Evolutionary conservation across 2,113 vertebrate genomes (phyloP), one percentile per base, ranked within the genome.

Genomic region (Ophiodon elongatus): DNA sequence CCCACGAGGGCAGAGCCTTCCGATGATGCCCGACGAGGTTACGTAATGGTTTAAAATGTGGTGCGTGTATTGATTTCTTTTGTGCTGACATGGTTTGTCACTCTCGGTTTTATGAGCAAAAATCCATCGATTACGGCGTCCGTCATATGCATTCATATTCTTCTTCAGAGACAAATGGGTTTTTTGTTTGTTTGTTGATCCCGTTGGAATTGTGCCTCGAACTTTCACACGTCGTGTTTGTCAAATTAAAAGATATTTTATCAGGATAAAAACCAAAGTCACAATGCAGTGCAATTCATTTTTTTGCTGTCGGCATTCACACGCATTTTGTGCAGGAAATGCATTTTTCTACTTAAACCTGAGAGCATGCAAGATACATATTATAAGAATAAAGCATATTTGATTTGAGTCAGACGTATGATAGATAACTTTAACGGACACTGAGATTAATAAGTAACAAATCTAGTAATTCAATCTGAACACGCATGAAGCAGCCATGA

Each of bases 31-130:
- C 27, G 0, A 23, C 41, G 6, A 50, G 50, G 74, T 74, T 79
- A 62, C 14, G 25, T 67, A 79, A 83, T n/a, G 54, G 59, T 87
- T 79, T 82, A 29, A 56, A 1, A 64, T 63, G 35, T 33, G 29
- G 64, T 65, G n/a, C 19, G 29, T 29, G 45, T 69, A 88, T 85
- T 72, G 85, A 90, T 79, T 80, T 41, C 5, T 73, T 57, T 56
- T 31, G 29, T n/a, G 57, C 67, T 73, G 66, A 77, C 73, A 64
- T 64, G 19, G 63, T 56, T 80, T 79, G 54, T 77, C 31, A 59
- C 45, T 72, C 31, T 52, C 66, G 15, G 54, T 73, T 19, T 73
- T 66, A 71, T 67, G 64, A 39, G 67, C n/a, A 79, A 63, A n/a
- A 78, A 27, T 67, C 35, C 8, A 71, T 64, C 56, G 14, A 63